Conservation (phyloP, 2,888 invertebrate species). For the Nomada ruficornis region DNA sequence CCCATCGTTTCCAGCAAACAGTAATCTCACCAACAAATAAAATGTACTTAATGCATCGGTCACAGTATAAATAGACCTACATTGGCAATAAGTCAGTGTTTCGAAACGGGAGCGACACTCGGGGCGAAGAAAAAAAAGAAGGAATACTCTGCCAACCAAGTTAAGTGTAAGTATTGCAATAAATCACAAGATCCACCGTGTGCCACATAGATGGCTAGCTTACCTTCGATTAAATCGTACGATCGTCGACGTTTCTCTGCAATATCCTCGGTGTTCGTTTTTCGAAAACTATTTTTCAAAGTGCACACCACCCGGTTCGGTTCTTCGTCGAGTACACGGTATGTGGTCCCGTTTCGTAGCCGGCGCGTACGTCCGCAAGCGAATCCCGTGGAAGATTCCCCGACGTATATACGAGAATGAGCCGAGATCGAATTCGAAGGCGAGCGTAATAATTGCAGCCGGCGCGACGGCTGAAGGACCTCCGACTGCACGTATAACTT, state of each 20-base stretch:
- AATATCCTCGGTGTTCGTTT: constrained; percentile 34
- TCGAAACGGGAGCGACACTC: neutral
- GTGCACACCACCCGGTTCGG: constrained; percentile 39
- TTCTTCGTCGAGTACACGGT: constrained; percentile 31
- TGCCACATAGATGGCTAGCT: neutral
- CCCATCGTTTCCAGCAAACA: too few species aligned
- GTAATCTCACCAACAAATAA: too few species aligned
- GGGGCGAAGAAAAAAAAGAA: neutral
- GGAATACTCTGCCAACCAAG: neutral
- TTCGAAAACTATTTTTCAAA: constrained; percentile 9
- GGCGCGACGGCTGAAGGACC: constrained; percentile 70
- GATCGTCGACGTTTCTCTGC: constrained; percentile 13
- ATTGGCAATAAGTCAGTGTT: neutral
- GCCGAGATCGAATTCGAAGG: constrained; percentile 56
- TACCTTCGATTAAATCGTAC: constrained; percentile 28
- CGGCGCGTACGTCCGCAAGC: constrained; percentile 13
- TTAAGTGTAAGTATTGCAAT: neutral
- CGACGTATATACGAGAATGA: constrained; percentile 18
- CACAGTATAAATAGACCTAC: neutral
- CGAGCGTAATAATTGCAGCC: constrained; percentile 71
- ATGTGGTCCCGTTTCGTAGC: constrained; percentile 14
- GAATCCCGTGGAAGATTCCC: constrained; percentile 13
- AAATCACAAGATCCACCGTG: neutral
- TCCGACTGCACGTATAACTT: constrained; percentile 72
- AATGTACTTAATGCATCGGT: constrained; percentile 1